Percentiles rank a stretch among this genome's conserved stretches.
These are phyloP conservation scores for Nasonia longicornis DNA, from an alignment of 1,140 invertebrate species.

Conservation along the genomic window DNA sequence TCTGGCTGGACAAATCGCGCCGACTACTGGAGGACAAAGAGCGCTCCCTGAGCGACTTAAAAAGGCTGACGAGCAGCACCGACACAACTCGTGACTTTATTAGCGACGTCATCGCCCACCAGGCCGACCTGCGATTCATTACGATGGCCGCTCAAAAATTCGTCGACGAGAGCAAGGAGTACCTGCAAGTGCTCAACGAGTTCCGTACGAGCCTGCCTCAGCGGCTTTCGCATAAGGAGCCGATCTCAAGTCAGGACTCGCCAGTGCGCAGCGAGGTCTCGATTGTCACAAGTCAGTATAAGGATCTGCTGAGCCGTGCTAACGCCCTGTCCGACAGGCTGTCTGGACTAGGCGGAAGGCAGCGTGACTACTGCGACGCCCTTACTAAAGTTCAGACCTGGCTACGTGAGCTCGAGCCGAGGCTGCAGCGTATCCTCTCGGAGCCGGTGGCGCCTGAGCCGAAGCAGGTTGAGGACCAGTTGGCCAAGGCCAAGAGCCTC, in stretches of 20 bases:
- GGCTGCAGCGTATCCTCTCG: conserved; percentile 79
- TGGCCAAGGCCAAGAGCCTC: conserved; percentile 84
- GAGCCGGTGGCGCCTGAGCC: conserved; percentile 89
- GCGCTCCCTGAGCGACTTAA: conserved; percentile 83
- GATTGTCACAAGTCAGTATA: conserved; percentile 78
- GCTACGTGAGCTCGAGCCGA: conserved; percentile 85
- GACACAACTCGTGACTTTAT: conserved; percentile 88
- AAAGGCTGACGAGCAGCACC: conserved; percentile 77
- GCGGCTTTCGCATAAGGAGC: conserved; percentile 81
- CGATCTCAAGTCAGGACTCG: conserved; percentile 76
- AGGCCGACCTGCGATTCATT: conserved; percentile 93
- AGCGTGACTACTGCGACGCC: conserved; percentile 85
- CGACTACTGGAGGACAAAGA: conserved; percentile 88
- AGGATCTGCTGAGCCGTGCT: conserved; percentile 82
- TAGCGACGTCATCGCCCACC: conserved; percentile 94
- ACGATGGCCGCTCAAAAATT: conserved; percentile 96
- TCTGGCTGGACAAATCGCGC: conserved; percentile 86
- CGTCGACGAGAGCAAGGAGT: conserved; percentile 92
- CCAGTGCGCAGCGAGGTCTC: conserved; percentile 79
- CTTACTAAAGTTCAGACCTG: conserved; percentile 86
- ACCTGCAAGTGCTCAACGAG: conserved; percentile 84
- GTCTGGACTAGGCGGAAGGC: conserved; percentile 80
- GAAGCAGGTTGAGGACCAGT: conserved; percentile 87
- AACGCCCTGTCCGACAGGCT: conserved; percentile 85
- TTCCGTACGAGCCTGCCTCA: conserved; percentile 86